These are phyloP conservation scores for Perccottus glenii DNA, from an alignment of 2,113 vertebrate species.

Conservation along the genomic window DNA sequence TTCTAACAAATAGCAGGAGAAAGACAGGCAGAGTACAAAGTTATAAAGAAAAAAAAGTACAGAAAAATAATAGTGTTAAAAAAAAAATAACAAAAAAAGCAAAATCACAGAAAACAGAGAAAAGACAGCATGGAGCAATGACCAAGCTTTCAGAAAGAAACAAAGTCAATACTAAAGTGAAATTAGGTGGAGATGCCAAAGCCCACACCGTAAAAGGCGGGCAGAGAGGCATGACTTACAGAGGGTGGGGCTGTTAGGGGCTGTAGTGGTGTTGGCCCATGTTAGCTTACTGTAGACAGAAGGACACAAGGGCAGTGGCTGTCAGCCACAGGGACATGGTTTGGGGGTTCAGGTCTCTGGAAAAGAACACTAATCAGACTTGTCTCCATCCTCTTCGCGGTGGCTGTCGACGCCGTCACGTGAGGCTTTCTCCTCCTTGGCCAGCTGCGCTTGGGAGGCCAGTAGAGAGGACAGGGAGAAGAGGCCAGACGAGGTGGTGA, in stretches of 20 bases:
- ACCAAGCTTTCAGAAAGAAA: constrained; percentile 16
- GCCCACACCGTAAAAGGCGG: constrained; percentile 16
- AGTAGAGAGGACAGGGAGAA: constrained; percentile 92
- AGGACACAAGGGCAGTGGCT: constrained; percentile 46
- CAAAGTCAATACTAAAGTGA: constrained; percentile 26
- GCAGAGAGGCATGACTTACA: not conserved
- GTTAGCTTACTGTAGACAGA: constrained; percentile 44
- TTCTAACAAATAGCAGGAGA: constrained; percentile 8
- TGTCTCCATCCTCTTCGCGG: constrained; percentile 93
- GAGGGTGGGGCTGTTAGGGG: constrained; percentile 21
- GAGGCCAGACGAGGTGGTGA: constrained; percentile 90
- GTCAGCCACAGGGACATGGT: constrained; percentile 33
- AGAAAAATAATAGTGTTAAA: constrained; percentile 14
- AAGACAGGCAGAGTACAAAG: not conserved
- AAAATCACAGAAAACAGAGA: constrained; percentile 20
- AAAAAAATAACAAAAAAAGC: constrained; percentile 20
- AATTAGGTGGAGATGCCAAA: constrained; percentile 25
- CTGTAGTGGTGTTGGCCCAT: constrained; percentile 27
- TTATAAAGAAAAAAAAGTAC: not conserved
- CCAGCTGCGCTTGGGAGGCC: constrained; percentile 94
- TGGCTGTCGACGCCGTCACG: constrained; percentile 89
- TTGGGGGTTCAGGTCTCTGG: constrained; percentile 54
- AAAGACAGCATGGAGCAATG: constrained; percentile 11
- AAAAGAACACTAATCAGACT: constrained; percentile 86
- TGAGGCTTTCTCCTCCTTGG: constrained; percentile 94